A percentile compares a stretch with the other conserved stretches of the same genome.
These are phyloP conservation scores for Pontoporia blainvillei DNA, from an alignment of 2,113 vertebrate species.

Conservation along the genomic window DNA sequence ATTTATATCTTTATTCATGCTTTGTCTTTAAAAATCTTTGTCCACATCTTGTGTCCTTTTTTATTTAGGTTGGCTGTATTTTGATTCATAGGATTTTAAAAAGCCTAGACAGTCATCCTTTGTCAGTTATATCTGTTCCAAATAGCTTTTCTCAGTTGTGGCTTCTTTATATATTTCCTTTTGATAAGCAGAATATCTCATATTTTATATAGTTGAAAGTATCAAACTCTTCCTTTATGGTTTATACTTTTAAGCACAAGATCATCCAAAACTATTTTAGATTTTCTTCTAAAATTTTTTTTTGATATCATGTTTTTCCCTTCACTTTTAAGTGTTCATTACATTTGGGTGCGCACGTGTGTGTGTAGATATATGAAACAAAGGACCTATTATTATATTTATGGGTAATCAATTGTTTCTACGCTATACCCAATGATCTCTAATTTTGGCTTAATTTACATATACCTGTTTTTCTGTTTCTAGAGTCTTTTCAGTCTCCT, in stretches of 20 bases:
- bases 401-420: not conserved
- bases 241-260: not conserved
- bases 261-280: not conserved
- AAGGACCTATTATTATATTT: not conserved
- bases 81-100: not conserved
- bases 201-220: not conserved
- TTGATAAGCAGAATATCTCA: not conserved
- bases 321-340: not conserved
- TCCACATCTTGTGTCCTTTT: not conserved
- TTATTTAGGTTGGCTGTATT: not conserved
- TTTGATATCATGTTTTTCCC: not conserved
- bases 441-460: not conserved
- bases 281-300: not conserved
- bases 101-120: not conserved
- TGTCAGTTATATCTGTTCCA: not conserved
- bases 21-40: slow-evolving; percentile 12
- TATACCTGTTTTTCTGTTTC: not conserved
- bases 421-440: not conserved
- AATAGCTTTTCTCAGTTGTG: not conserved
- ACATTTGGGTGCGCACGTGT: not conserved
- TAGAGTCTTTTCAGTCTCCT: not conserved
- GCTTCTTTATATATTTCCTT: not conserved
- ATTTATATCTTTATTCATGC: not conserved
- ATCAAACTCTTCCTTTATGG: not conserved
- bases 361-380: not conserved